These are phyloP conservation scores for Crenichthys baileyi DNA, from an alignment of 2,797 vertebrate species.

Conservation along the genomic window DNA sequence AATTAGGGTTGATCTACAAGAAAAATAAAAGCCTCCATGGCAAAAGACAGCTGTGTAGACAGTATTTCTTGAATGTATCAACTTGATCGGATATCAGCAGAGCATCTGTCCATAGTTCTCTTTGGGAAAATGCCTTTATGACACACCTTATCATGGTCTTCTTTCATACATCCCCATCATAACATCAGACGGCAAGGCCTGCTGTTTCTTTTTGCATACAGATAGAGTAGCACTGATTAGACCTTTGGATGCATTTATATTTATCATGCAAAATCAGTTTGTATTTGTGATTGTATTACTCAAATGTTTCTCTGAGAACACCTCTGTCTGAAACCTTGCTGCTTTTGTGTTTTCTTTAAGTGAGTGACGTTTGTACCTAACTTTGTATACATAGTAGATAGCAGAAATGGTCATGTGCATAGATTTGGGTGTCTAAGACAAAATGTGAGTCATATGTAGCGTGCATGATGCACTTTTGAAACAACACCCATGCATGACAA, in stretches of 20 bases:
- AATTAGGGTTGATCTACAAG: too few relatives aligned
- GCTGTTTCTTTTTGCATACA: background rate
- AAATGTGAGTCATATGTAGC: background rate
- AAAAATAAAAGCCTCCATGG: too few relatives aligned
- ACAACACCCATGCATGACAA: background rate
- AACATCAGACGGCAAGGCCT: background rate
- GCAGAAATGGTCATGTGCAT: background rate
- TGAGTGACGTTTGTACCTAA: background rate
- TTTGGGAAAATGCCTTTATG: background rate
- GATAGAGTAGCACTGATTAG: too few relatives aligned
- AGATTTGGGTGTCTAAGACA: background rate
- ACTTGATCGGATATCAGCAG: too few relatives aligned
- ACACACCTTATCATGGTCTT: background rate
- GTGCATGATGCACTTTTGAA: background rate
- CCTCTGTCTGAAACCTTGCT: background rate
- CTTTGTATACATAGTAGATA: background rate
- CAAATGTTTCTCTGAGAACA: background rate
- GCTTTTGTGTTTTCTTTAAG: constrained; percentile 18
- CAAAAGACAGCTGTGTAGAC: too few relatives aligned
- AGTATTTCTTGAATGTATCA: too few relatives aligned
- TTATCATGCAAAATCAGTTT: background rate
- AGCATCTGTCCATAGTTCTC: background rate
- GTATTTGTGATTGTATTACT: background rate
- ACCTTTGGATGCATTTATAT: background rate
- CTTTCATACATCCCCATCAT: background rate